phyloP scores from a whole-genome alignment of 2,888 invertebrate species.

The Pseudococcus jackbeardsleyi region DNA sequence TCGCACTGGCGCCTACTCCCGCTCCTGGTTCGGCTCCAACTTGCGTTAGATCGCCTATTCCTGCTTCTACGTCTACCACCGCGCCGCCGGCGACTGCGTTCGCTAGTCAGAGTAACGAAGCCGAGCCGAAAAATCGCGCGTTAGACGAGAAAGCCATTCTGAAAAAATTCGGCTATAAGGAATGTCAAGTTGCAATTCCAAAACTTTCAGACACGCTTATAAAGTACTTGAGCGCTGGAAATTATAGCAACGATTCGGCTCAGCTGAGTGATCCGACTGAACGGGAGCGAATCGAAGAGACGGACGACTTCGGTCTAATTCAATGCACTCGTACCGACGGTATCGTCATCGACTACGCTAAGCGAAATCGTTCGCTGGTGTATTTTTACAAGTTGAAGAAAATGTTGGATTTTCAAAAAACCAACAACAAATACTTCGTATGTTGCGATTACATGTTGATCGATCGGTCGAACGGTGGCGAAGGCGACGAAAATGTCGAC shows the following conservation, averaged over 20 bases:
- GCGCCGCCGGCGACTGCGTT: not conserved
- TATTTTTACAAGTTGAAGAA: slow-evolving; percentile 37
- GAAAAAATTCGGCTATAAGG: slow-evolving; percentile 34
- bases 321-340: slow-evolving; percentile 49
- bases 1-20: not conserved
- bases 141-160: not conserved
- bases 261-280: not conserved
- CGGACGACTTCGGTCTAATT: slow-evolving; percentile 19
- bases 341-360: slow-evolving; percentile 43
- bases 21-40: not conserved
- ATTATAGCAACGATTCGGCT: not conserved
- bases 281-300: not conserved
- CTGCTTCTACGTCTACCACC: not conserved
- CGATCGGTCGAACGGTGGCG: not conserved
- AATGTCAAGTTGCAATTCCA: not conserved
- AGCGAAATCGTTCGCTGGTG: slow-evolving; percentile 46
- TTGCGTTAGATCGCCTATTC: not conserved
- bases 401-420: slow-evolving; percentile 54
- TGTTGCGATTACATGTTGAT: slow-evolving; percentile 23
- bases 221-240: not conserved
- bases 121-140: not conserved
- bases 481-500: not conserved
- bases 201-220: slow-evolving; percentile 4
- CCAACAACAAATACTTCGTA: slow-evolving; percentile 46
- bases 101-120: too few relatives aligned